Percentiles rank a stretch among this genome's conserved stretches.
These are phyloP conservation scores for Antrozous pallidus DNA, from an alignment of 2,797 vertebrate genomes.

Conservation along the genomic window DNA sequence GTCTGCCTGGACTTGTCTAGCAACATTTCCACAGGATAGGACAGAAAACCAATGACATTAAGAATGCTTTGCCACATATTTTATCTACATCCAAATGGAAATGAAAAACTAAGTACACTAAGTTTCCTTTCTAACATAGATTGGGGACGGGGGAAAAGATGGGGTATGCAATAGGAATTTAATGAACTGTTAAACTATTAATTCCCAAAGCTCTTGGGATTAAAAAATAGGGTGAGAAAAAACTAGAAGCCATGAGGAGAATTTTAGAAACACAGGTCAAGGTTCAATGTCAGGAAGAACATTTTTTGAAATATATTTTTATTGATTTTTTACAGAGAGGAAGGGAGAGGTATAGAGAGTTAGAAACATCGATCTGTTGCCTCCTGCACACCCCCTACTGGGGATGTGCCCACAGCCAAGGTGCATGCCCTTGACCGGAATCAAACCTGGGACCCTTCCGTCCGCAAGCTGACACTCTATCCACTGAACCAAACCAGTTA, in stretches of 20 bases:
- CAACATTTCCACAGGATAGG: constrained; percentile 14
- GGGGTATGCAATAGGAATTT: background rate
- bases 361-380: too few relatives aligned
- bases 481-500: too few relatives aligned
- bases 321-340: too few relatives aligned
- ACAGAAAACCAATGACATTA: constrained; percentile 53
- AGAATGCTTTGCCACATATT: background rate
- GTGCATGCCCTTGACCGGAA: too few relatives aligned
- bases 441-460: too few relatives aligned
- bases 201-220: background rate
- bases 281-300: background rate
- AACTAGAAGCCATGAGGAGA: background rate
- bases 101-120: background rate
- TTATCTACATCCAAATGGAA: constrained; percentile 1
- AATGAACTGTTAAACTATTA: background rate
- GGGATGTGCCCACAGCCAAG: too few relatives aligned
- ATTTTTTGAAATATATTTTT: too few relatives aligned
- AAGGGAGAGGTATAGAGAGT: too few relatives aligned
- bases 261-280: background rate
- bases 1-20: background rate
- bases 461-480: too few relatives aligned
- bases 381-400: too few relatives aligned
- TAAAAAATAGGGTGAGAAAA: background rate
- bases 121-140: background rate
- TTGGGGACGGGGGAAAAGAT: background rate